Evolutionary conservation across 2,113 vertebrate genomes (phyloP).

Genomic region (Dromaius novaehollandiae): DNA sequence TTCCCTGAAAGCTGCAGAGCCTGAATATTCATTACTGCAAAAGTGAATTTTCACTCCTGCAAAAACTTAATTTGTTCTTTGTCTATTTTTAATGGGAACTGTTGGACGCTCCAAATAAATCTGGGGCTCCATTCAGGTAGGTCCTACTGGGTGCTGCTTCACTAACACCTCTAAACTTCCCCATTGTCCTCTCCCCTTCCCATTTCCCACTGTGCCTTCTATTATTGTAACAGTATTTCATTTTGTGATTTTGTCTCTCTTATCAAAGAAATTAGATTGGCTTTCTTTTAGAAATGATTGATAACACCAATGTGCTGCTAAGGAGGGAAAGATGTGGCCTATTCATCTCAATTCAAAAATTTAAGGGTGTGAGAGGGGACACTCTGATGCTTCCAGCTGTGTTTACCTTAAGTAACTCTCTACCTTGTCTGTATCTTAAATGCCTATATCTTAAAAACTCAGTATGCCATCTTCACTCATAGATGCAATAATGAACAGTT

Average conservation of each 20-base stretch:
- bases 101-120: neutral
- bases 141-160: neutral
- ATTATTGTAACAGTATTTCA: neutral
- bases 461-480: neutral
- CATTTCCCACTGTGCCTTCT: neutral
- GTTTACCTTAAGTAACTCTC: neutral
- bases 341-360: neutral
- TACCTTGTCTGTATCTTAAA: neutral
- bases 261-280: neutral
- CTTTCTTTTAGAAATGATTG: neutral
- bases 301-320: neutral
- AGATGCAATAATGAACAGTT: neutral
- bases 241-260: neutral
- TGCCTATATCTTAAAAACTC: neutral
- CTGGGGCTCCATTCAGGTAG: neutral
- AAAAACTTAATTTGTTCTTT: neutral
- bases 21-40: neutral
- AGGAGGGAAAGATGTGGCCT: neutral
- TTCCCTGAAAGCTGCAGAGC: neutral
- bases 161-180: neutral
- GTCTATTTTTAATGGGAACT: neutral
- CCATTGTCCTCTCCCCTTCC: neutral
- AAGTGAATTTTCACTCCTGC: neutral
- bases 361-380: neutral
- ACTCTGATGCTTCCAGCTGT: neutral